Evolutionary conservation across 2,113 vertebrate genomes (phyloP).

Genomic region (Ictidomys tridecemlineatus): DNA sequence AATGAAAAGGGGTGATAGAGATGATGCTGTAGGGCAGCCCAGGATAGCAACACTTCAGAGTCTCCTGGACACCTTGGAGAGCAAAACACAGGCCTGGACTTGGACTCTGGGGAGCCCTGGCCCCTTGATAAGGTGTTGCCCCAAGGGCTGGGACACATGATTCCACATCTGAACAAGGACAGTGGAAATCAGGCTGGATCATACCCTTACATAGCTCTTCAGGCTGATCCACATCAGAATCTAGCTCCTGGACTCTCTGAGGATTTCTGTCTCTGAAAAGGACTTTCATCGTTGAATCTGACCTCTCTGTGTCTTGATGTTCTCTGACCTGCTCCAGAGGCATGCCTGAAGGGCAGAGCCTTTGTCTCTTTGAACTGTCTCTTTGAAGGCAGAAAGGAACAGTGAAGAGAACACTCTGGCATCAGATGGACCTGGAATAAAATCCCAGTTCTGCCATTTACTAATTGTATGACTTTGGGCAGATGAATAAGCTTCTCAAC

Average conservation of each 20-base stretch:
- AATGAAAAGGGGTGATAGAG: neutral
- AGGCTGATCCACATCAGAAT: neutral
- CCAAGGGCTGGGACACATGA: neutral
- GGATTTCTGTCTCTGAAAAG: constrained; percentile 37
- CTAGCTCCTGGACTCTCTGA: neutral
- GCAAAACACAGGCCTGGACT: neutral
- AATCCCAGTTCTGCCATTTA: neutral
- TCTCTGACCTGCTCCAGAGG: neutral
- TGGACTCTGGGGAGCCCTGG: neutral
- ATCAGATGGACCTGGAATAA: constrained; percentile 28
- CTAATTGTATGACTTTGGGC: neutral
- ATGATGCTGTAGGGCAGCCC: neutral
- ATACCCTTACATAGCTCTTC: neutral
- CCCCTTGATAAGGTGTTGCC: neutral
- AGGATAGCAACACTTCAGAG: neutral
- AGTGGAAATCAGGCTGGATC: neutral
- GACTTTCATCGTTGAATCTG: neutral
- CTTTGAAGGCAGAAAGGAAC: neutral
- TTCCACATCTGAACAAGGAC: neutral
- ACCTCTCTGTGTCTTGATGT: neutral
- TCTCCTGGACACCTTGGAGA: neutral
- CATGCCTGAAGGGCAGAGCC: neutral
- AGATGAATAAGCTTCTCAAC: neutral
- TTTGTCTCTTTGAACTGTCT: neutral
- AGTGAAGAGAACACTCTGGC: neutral